Conservation (phyloP, 1,140 invertebrate genomes). For the Procambarus virginalis region DNA sequence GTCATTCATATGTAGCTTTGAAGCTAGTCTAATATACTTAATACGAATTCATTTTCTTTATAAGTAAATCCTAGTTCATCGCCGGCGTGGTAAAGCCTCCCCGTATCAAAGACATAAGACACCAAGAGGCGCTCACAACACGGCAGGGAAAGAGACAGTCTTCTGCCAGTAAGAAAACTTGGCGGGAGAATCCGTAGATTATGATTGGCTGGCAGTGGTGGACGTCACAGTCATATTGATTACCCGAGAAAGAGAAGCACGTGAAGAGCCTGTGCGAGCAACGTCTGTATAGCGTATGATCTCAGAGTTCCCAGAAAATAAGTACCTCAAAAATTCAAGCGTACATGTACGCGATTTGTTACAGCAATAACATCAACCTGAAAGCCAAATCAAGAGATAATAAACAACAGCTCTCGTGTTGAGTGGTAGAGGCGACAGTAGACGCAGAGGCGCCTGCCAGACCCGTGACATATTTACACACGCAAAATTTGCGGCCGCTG, state of each 20-base stretch:
- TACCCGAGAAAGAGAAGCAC: slow-evolving; percentile 5
- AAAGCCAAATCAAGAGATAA: background rate
- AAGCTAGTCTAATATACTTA: too few species aligned
- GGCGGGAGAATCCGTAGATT: slow-evolving; percentile 17
- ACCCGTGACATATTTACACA: slow-evolving; percentile 37
- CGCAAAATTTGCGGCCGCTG: slow-evolving; percentile 30
- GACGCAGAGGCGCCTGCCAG: background rate
- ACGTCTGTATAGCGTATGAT: slow-evolving; percentile 37
- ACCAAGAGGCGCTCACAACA: slow-evolving; percentile 12
- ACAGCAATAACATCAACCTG: background rate
- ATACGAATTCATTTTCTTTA: too few species aligned
- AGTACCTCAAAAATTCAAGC: slow-evolving; percentile 1
- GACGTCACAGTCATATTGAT: slow-evolving; percentile 60
- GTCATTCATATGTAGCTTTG: too few species aligned
- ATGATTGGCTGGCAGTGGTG: slow-evolving; percentile 28
- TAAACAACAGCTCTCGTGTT: too few species aligned
- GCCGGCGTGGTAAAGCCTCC: background rate
- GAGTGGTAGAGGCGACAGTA: too few species aligned
- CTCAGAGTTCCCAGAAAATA: slow-evolving; percentile 37
- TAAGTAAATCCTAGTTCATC: background rate
- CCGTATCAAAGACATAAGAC: background rate
- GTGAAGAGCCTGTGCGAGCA: background rate
- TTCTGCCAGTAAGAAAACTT: slow-evolving; percentile 28
- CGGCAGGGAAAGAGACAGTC: background rate
- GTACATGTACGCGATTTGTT: background rate